Evolutionary conservation across 2,797 vertebrate genomes (phyloP).

Genomic region (Spinibarbus caldwelli): DNA sequence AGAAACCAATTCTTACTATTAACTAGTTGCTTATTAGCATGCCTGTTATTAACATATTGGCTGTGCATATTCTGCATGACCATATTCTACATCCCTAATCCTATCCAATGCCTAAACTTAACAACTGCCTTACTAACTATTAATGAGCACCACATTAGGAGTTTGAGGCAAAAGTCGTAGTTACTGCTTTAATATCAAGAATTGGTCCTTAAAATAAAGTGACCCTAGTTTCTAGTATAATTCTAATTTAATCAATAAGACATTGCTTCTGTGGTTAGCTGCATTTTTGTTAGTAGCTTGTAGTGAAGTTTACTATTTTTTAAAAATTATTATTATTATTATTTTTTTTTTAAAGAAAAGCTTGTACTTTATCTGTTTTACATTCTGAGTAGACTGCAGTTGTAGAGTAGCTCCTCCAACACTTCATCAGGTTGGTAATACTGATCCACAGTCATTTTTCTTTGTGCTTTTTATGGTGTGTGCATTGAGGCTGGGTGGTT

Average conservation of each 20-base stretch:
- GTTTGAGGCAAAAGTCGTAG: not conserved
- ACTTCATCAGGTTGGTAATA: not conserved
- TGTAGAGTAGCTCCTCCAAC: not conserved
- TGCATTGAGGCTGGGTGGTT: not conserved
- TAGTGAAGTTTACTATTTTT: not conserved
- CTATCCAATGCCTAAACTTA: not conserved
- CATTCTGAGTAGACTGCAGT: not conserved
- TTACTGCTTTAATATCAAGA: not conserved
- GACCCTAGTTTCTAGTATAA: not conserved
- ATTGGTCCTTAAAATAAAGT: not conserved
- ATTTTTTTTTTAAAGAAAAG: not conserved
- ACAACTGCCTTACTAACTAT: not conserved
- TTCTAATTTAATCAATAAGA: not conserved
- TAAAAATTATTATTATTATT: no score
- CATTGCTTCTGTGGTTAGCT: not conserved
- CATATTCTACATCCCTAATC: not conserved
- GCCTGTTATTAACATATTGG: not conserved
- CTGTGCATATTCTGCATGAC: not conserved
- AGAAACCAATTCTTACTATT: no score
- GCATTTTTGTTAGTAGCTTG: not conserved
- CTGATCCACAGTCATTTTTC: not conserved
- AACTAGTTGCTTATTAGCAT: not conserved
- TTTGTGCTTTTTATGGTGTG: not conserved
- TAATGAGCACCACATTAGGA: not conserved
- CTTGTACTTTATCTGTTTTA: not conserved